Evolutionary conservation across 53 echinoderm and acorn worm genomes (phyloP), one percentile per base, ranked within the genome.

Genomic region (Zoroaster sp.): DNA sequence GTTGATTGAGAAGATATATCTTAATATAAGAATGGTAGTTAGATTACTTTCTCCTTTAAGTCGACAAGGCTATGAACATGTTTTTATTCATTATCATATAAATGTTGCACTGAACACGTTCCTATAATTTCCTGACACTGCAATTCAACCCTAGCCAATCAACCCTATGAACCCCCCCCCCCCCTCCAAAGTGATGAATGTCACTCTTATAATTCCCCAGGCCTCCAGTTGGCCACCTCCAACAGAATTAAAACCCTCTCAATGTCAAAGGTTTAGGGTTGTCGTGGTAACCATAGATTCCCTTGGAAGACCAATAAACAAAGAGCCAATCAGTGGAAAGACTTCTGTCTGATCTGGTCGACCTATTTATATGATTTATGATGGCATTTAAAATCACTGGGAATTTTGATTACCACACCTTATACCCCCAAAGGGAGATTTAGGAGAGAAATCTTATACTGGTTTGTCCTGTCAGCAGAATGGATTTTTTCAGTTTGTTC

Each of bases 381-480:
- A 35, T 63, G 79, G 40, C 79, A 79, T 12, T 38, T 63, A 34
- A 36, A 55, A 23, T 79, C 40, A 34, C 4, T 36, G 39, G n/a
- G 79, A 23, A 37, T 4, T 0, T 63, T 28, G 0, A 39, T 4
- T 38, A 38, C 23, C 63, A 36, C 3, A 32, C 14, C 21, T 75
- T 28, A 28, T 75, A 11, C 12, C 11, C 13, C 21, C 9, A 3
- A 23, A n/a, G 8, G 47, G 55, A 21, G 38, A 17, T 35, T 59
- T 11, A 9, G 20, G 13, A 59, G 6, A 25, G 53, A 21, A 33
- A 21, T n/a, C 35, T 23, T 2, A 11, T 1, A 36, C 36, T 32
- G 32, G 63, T 12, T 55, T 79, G 63, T 37, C 40, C 11, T 63
- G 79, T 79, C 79, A 79, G 79, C 79, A 79, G 15, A 55, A 79